Evolutionary conservation across 2,113 vertebrate genomes (phyloP), one percentile per base, ranked within the genome.

Genomic region (Natator depressus): DNA sequence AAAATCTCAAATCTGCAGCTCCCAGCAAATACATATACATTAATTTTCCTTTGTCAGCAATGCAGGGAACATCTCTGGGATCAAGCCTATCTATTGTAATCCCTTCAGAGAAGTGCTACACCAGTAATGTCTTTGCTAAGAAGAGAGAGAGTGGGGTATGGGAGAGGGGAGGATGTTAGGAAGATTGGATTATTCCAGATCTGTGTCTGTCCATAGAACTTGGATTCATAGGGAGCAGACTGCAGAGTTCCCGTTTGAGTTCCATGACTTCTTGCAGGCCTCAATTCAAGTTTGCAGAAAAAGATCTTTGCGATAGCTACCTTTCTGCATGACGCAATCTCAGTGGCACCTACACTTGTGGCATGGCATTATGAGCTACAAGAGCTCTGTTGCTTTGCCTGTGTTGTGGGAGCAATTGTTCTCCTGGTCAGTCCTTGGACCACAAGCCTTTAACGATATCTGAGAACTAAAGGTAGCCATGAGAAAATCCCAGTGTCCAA

Each of bases 31-130:
- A 90, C 38, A 17, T 65, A n/a, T n/a, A 35, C 62, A 9, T 65
- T 65, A 16, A 19, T 65, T 85, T 87, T 78, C 76, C 80, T 95
- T 89, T 93, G 55, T 59, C 89, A 96, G 84, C 35, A 84, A 51
- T 62, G 91, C 29, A 55, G 90, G 54, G 42, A 89, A 93, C 47
- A 96, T 82, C 84, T 92, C 42, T 90, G 29, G 82, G 47, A 94
- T 90, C 84, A 97, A 91, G 94, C 84, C 94, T 82, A 82, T 59
- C 96, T 82, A 91, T 53, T 93, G 59, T 93, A 82, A 86, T 85
- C 82, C 86, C 54, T 95, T 85, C 47, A 88, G 16, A 85, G 90
- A 51, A 96, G 79, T 93, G 84, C 88, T 69, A n/a, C 62, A 8
- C 14, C 88, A 97, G 87, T 80, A 94, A 82, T 88, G 59, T 94